Evolutionary conservation across 2,797 vertebrate genomes (phyloP).

Genomic region (Squalus acanthias): DNA sequence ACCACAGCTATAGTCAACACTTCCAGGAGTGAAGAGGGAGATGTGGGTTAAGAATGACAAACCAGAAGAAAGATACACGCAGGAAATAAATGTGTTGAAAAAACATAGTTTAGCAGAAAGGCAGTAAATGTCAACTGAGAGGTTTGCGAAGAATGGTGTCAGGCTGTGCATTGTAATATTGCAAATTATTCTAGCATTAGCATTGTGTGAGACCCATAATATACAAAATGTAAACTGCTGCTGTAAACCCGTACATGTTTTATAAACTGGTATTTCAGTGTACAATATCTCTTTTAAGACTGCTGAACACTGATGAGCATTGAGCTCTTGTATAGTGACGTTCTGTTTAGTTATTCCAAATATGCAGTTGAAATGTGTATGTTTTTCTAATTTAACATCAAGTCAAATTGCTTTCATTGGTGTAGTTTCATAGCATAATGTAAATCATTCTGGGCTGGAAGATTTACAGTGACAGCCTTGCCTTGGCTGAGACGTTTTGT

Average conservation of each 20-base stretch:
- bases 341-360: slow-evolving; percentile 7
- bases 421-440: neutral
- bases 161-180: no score
- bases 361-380: slow-evolving; percentile 11
- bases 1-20: neutral
- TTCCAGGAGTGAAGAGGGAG: neutral
- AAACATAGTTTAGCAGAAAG: neutral
- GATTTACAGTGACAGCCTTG: neutral
- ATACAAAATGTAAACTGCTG: neutral
- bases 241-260: neutral
- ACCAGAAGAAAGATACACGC: neutral
- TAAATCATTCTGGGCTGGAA: neutral
- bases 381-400: neutral
- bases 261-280: neutral
- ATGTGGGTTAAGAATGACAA: neutral
- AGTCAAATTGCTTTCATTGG: slow-evolving; percentile 24
- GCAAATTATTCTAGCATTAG: neutral
- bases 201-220: neutral
- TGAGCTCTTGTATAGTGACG: neutral
- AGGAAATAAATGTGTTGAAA: neutral
- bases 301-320: neutral
- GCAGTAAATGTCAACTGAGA: neutral
- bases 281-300: neutral
- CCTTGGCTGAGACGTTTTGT: neutral
- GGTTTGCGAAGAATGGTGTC: neutral